Conservation (phyloP, 1,140 invertebrate species). For the Ips typographus region DNA sequence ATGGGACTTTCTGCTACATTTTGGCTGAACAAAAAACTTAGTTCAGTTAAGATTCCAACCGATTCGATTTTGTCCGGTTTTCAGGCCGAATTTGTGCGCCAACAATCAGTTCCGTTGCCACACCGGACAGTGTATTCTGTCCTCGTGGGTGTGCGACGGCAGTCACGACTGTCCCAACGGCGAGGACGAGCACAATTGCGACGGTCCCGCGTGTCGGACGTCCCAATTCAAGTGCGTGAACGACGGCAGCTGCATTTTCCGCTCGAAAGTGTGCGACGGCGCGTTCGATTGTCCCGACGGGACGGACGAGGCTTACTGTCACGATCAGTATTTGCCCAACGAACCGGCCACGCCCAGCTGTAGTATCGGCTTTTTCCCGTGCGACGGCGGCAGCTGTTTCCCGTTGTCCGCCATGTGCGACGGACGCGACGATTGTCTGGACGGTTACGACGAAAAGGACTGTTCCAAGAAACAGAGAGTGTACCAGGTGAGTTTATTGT, state of each 20-base stretch:
- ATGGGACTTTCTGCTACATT: too few relatives aligned
- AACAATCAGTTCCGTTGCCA: conserved; percentile 68
- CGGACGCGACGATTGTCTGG: conserved; percentile 65
- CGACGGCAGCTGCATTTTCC: conserved; percentile 70
- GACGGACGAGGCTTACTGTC: conserved; percentile 66
- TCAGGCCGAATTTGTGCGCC: conserved; percentile 48
- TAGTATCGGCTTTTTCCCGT: conserved; percentile 61
- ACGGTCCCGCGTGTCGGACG: conserved; percentile 45
- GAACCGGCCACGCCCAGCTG: conserved; percentile 56
- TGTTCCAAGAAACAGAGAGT: conserved; percentile 57
- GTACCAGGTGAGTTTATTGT: conserved; percentile 52
- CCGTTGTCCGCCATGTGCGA: conserved; percentile 65
- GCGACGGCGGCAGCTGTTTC: conserved; percentile 63
- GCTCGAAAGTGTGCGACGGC: conserved; percentile 66
- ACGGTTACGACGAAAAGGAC: conserved; percentile 70
- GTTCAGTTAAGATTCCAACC: too few relatives aligned
- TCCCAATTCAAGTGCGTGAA: conserved; percentile 70
- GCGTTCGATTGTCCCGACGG: conserved; percentile 73
- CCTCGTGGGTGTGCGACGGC: conserved; percentile 61
- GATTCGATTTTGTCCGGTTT: too few relatives aligned
- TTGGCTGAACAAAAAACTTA: too few relatives aligned
- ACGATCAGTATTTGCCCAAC: conserved; percentile 44
- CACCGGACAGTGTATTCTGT: conserved; percentile 57
- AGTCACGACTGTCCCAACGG: conserved; percentile 60
- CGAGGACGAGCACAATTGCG: conserved; percentile 58